Conservation (phyloP, 2,113 vertebrate species). For the Ahaetulla prasina region DNA sequence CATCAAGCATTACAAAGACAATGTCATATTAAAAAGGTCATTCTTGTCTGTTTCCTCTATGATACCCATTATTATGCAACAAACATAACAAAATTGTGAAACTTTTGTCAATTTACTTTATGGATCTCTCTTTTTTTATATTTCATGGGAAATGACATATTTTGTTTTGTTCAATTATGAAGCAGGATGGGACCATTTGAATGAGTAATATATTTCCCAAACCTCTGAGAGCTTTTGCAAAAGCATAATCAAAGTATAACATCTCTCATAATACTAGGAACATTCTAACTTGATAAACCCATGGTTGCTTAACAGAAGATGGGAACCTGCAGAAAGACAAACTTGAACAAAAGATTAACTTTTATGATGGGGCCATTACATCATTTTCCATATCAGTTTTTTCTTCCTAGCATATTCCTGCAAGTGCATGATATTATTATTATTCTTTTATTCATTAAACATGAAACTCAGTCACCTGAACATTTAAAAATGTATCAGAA, state of each 20-base stretch:
- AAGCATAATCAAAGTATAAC: background rate
- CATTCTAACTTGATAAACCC: background rate
- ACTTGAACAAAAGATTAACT: background rate
- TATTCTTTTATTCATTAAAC: too few species aligned
- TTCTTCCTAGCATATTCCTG: too few species aligned
- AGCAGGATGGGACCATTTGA: slow-evolving; percentile 2
- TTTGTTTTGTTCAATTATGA: background rate
- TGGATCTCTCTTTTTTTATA: background rate
- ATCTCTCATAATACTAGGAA: background rate
- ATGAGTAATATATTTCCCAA: background rate
- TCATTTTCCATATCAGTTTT: background rate
- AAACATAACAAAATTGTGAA: background rate
- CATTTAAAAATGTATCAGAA: too few species aligned
- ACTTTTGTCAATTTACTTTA: background rate
- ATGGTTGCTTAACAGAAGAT: background rate
- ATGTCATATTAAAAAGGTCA: slow-evolving; percentile 20
- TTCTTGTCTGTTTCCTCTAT: slow-evolving; percentile 11
- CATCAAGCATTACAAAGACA: slow-evolving; percentile 20
- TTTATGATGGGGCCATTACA: background rate
- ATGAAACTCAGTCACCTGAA: too few species aligned
- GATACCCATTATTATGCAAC: background rate
- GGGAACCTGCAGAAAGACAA: background rate
- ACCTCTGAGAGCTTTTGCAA: background rate
- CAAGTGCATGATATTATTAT: too few species aligned
- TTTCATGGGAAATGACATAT: background rate